phyloP scores from a whole-genome alignment of 1,140 invertebrate species.

The Bombus waltoni region DNA sequence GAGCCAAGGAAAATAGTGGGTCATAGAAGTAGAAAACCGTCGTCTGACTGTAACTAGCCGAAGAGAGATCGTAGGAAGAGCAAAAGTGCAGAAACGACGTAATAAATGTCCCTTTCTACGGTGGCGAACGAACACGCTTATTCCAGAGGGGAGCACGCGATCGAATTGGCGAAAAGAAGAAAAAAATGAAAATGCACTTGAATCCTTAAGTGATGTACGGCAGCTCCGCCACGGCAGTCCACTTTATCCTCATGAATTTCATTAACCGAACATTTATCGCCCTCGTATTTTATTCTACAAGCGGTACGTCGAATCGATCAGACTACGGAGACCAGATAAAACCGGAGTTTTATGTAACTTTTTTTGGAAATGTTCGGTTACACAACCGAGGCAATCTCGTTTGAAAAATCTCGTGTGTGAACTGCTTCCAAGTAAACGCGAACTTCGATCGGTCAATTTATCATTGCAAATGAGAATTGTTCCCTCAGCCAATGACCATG shows the following conservation, averaged over 20 bases:
- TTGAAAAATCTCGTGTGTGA: neutral
- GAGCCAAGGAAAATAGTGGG: slow-evolving; percentile 39
- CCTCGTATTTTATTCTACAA: slow-evolving; percentile 29
- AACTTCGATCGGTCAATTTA: slow-evolving; percentile 11
- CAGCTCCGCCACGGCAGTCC: slow-evolving; percentile 41
- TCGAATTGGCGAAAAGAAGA: slow-evolving; percentile 54
- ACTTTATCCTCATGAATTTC: slow-evolving; percentile 73
- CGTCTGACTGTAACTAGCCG: slow-evolving; percentile 30
- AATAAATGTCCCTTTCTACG: slow-evolving; percentile 54
- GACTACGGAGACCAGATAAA: neutral
- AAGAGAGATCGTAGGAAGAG: slow-evolving; percentile 71
- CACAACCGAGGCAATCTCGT: slow-evolving; percentile 4
- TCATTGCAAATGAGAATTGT: slow-evolving; percentile 10
- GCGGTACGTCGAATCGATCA: neutral
- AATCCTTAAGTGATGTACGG: slow-evolving; percentile 69
- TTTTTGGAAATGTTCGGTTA: slow-evolving; percentile 18
- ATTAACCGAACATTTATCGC: slow-evolving; percentile 46
- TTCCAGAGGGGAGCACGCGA: slow-evolving; percentile 69
- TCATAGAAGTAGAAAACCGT: slow-evolving; percentile 52
- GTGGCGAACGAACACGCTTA: slow-evolving; percentile 70
- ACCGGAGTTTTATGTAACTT: slow-evolving; percentile 12
- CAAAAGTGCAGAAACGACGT: slow-evolving; percentile 16
- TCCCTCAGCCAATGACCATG: neutral
- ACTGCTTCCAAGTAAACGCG: slow-evolving; percentile 16
- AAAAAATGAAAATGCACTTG: slow-evolving; percentile 71